Evolutionary conservation across 2,797 vertebrate genomes (phyloP).

Genomic region (Naso thynnoides): DNA sequence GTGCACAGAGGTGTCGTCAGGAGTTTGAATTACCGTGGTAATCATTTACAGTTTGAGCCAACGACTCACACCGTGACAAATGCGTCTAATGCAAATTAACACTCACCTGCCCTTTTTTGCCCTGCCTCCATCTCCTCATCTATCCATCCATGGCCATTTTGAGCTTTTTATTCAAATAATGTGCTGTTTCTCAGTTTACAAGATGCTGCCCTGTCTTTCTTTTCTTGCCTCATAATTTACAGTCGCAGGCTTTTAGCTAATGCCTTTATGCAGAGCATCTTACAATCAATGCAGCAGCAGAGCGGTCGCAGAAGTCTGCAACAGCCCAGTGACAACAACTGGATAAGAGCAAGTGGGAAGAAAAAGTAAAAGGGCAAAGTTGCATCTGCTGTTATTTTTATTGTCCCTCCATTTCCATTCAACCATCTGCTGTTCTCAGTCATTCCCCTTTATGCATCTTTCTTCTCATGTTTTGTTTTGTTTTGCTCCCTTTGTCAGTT

Average conservation of each 20-base stretch:
- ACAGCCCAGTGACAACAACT: background rate
- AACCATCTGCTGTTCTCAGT: conserved; percentile 27
- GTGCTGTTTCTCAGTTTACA: background rate
- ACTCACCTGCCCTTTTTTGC: background rate
- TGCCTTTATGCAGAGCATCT: conserved; percentile 21
- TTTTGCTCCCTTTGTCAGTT: background rate
- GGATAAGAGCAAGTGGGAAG: background rate
- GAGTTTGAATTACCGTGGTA: background rate
- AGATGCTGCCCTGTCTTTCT: conserved; percentile 7
- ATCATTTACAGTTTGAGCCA: conserved; percentile 22
- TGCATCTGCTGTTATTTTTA: background rate
- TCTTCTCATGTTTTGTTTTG: background rate
- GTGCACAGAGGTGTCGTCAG: conserved; percentile 4
- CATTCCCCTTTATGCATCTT: conserved; percentile 17
- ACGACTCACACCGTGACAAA: background rate
- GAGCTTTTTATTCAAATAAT: conserved; percentile 26
- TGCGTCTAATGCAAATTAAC: conserved; percentile 11
- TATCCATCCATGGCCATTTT: conserved; percentile 8
- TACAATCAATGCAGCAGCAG: conserved; percentile 17
- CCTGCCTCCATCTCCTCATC: background rate
- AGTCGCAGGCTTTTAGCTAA: conserved; percentile 54
- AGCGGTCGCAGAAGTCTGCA: conserved; percentile 22
- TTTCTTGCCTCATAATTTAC: conserved; percentile 45
- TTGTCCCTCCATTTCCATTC: background rate
- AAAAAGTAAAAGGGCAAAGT: background rate